Conservation (phyloP, 2,113 vertebrate species). For the Leptocoma aspasia region DNA sequence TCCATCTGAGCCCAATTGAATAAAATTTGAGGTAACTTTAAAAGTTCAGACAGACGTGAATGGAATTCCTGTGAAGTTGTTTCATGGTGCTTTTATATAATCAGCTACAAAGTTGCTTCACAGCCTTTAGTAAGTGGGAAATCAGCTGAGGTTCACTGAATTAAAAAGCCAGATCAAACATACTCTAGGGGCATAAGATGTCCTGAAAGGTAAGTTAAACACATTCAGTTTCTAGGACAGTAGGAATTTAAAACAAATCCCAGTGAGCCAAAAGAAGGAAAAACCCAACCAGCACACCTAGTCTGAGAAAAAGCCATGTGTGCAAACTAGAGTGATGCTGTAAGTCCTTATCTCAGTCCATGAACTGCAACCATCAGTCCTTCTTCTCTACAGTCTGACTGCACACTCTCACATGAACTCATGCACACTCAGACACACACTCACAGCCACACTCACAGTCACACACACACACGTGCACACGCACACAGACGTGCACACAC, state of each 20-base stretch:
- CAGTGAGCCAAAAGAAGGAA: neutral
- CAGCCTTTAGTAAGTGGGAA: conserved; percentile 28
- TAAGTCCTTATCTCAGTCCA: neutral
- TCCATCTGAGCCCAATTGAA: neutral
- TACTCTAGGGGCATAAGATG: conserved; percentile 3
- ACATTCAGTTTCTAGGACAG: conserved; percentile 1
- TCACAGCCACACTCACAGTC: neutral
- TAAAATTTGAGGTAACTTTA: conserved; percentile 34
- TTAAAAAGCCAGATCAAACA: conserved; percentile 38
- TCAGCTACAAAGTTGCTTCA: conserved; percentile 36
- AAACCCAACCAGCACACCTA: neutral
- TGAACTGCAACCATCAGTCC: neutral
- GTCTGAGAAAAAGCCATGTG: neutral
- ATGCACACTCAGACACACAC: neutral
- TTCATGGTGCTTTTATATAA: conserved; percentile 32
- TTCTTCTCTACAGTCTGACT: neutral
- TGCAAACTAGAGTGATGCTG: neutral
- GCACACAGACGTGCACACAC: no score
- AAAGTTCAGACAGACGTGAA: neutral
- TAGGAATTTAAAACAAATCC: conserved; percentile 27
- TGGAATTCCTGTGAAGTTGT: conserved; percentile 19
- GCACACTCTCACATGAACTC: neutral
- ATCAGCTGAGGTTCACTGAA: conserved; percentile 39
- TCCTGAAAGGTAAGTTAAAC: conserved; percentile 39
- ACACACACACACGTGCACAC: no score